Base-by-base conservation (phyloP, 2,888 invertebrate species). In the Argyresthia goedartella region DNA sequence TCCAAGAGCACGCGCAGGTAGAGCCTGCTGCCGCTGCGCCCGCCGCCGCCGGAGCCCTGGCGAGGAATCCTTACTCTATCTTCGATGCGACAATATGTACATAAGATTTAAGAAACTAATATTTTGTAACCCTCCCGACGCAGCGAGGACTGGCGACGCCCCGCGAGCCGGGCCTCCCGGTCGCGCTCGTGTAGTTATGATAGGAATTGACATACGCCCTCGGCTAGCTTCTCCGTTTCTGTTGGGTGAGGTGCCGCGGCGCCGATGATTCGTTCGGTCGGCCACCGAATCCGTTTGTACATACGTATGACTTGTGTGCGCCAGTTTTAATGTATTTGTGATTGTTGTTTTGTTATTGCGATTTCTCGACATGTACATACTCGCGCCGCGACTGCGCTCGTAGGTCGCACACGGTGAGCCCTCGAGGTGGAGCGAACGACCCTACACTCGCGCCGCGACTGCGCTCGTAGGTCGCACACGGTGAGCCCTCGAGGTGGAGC, bases 11-110 rank as follows among this genome's bases (percentile, higher is more conserved):
- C 82, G 64, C 76, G 87, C 79, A 84, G 87, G 85, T 87, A 87
- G 84, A 81, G 75, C 65, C 71, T 6, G 68, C 68, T 52, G 53
- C 65, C 44, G 25, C 34, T 14, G 36, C 13, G 36, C 35, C 13
- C 25, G 36, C 41, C 42, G 65, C 25, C 67, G 71, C 71, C 70
- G 69, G 61, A 71, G 69, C 49, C 50, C 66, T 80, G 80, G 79
- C 68, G 60, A 66, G 63, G 79, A 76, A 76, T 76, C 75, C 75
- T 80, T 71, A 52, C 62, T 80, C 74, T 84, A 85, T 80, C 81
- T 79, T 81, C 71, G 76, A 86, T 57, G 73, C 79, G 87, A 87
- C 87, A 87, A 87, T 87, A 87, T 87, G 87, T 87, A 87, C 80
- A 87, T 87, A 87, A 86, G 82, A 85, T 81, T 73, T 13, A 39